Base-by-base conservation (phyloP, 1,140 invertebrate species). In the Drosophila ohnishii region DNA sequence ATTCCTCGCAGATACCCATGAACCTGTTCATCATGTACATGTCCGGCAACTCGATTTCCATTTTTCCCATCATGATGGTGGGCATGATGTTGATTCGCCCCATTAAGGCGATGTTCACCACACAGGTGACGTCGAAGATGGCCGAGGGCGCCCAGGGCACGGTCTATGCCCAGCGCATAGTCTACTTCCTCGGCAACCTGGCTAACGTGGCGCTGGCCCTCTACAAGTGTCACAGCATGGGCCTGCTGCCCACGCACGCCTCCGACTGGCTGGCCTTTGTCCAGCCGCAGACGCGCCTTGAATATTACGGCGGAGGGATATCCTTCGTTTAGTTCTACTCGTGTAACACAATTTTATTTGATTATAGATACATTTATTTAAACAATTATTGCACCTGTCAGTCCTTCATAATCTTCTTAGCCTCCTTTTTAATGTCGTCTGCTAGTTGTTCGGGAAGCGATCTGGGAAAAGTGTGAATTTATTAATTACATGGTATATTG, bases 31-130 rank as follows among this genome's bases (percentile, higher is more conserved):
- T 99, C 48, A 99, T 99, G 97, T 99, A 99, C 92, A 99, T 99
- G 99, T 97, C 98, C 61, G 99, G 98, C 39, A 99, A 98, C 92
- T 98, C 98, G 0, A 99, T 99, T 85, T 99, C 98, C 1, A 99
- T 99, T 76, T 99, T 99, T 90, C 99, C 99, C 2, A 99, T 99
- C n/a, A 99, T 99, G 99, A 99, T 99, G 98, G 97, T 99, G 19
- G 98, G 98, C 39, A 99, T 99, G 99, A 94, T 99, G 91, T 96
- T 99, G 72, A 96, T 99, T 66, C 93, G 98, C 76, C 98, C 98
- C 14, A 95, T 99, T 3, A 98, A 99, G 93, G 97, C 98, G 9
- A 93, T 99, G 19, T 97, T 99, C 90, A 94, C 97, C 3, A 95
- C 97, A 60, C 96, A 97, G 90, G 95, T 95, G 72, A 97, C 97